A percentile compares a stretch with the other conserved stretches of the same genome.
Conservation (phyloP, 37 sponge, comb jelly and placozoan genomes). For the Lycopodina hypogea region DNA sequence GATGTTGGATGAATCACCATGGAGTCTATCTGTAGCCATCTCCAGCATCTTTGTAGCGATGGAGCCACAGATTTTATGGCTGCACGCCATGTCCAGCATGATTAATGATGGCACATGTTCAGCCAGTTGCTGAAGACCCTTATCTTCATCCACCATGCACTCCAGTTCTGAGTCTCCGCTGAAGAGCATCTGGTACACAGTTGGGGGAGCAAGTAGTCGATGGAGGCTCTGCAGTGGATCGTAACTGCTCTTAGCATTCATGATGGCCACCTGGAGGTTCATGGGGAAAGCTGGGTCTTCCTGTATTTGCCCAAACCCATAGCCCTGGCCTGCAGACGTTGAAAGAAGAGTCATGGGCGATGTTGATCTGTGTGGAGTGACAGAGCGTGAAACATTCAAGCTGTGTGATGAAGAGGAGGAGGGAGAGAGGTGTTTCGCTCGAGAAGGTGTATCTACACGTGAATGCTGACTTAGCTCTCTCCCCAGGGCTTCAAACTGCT, state of each 20-base stretch:
- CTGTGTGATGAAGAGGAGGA: constrained; percentile 13
- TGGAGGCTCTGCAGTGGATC: constrained; percentile 55
- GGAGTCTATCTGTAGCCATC: constrained; percentile 36
- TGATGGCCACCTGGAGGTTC: constrained; percentile 62
- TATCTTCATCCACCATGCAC: constrained; percentile 26
- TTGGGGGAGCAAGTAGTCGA: constrained; percentile 51
- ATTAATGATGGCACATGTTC: constrained; percentile 58
- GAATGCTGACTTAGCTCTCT: constrained; percentile 41
- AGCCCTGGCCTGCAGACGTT: neutral
- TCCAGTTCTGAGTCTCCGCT: constrained; percentile 63
- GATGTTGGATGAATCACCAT: neutral
- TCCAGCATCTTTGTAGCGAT: constrained; percentile 48
- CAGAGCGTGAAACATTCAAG: neutral
- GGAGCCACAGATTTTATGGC: constrained; percentile 30
- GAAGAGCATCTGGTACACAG: constrained; percentile 57
- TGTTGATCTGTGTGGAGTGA: neutral
- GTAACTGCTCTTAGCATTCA: constrained; percentile 39
- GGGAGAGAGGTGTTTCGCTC: neutral
- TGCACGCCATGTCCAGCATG: constrained; percentile 75
- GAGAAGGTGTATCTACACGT: neutral
- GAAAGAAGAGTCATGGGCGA: neutral
- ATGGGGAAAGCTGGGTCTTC: neutral
- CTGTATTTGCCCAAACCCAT: neutral
- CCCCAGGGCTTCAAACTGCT: constrained; percentile 50
- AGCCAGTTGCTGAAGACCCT: constrained; percentile 21